Percentiles rank a stretch among this genome's conserved stretches.
Evolutionary conservation across 2,113 vertebrate genomes (phyloP).

Genomic region (Balaeniceps rex): DNA sequence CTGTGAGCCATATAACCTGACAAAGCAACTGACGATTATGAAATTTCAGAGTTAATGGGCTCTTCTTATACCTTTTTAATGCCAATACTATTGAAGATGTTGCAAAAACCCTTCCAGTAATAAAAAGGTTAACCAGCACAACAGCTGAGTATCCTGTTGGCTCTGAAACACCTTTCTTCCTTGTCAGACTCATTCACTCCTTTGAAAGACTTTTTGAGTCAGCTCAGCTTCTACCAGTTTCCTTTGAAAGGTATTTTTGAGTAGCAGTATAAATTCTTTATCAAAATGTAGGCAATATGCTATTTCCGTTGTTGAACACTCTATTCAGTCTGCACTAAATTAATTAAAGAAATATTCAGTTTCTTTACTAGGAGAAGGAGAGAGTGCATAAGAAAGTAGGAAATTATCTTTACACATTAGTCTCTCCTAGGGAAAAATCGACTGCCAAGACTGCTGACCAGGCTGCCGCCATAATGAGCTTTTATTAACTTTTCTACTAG

Average conservation of each 20-base stretch:
- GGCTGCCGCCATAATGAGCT: not conserved
- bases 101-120: not conserved
- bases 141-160: not conserved
- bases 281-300: not conserved
- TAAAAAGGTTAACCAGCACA: not conserved
- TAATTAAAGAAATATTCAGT: constrained; percentile 11
- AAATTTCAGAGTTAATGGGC: not conserved
- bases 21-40: not conserved
- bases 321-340: not conserved
- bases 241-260: not conserved
- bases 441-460: constrained; percentile 6
- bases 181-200: not conserved
- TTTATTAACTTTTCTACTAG: constrained; percentile 42
- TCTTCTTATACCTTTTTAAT: not conserved
- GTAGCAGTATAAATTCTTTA: not conserved
- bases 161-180: not conserved
- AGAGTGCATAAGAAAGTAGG: constrained; percentile 1
- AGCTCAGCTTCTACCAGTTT: not conserved
- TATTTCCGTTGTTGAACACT: not conserved
- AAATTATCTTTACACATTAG: constrained; percentile 47
- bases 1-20: not conserved
- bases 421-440: constrained; percentile 8
- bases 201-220: not conserved
- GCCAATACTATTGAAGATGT: not conserved
- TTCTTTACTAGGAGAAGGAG: constrained; percentile 13